These are phyloP conservation scores for Luffia ferchaultella DNA, from an alignment of 2,888 invertebrate species.

Conservation along the genomic window DNA sequence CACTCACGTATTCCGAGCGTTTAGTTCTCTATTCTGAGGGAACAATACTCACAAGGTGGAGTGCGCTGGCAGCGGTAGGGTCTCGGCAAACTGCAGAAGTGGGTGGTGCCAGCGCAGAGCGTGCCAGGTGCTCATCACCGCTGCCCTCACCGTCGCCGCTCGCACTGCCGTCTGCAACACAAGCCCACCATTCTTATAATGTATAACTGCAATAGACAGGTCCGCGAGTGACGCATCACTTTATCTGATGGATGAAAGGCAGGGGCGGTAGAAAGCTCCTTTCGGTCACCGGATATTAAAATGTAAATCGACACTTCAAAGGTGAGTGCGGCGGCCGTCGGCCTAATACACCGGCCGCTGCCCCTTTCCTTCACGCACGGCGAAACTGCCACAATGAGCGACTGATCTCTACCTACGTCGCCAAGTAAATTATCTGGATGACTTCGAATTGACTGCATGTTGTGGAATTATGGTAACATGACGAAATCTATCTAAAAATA, in stretches of 20 bases:
- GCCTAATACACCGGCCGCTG: too few species aligned
- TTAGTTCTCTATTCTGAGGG: too few species aligned
- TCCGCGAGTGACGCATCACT: neutral
- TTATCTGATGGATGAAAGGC: neutral
- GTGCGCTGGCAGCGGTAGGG: conserved; percentile 13
- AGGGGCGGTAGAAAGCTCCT: too few species aligned
- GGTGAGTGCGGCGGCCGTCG: neutral
- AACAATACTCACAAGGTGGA: conserved; percentile 1
- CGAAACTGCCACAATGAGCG: too few species aligned
- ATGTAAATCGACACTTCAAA: neutral
- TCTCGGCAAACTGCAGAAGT: conserved; percentile 30
- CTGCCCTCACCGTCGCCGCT: conserved; percentile 46
- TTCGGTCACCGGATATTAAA: neutral
- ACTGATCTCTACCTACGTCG: too few species aligned
- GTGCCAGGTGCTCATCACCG: conserved; percentile 46
- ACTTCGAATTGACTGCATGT: too few species aligned
- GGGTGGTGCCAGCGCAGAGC: conserved; percentile 38
- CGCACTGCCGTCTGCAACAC: conserved; percentile 43
- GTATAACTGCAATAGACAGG: neutral
- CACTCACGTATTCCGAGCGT: too few species aligned
- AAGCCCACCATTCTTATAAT: neutral
- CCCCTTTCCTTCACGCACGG: too few species aligned
- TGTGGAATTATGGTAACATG: too few species aligned
- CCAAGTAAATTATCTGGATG: too few species aligned
- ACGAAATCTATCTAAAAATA: too few species aligned